Conservation (phyloP, 1,140 invertebrate genomes). For the Zaprionus ornatus region DNA sequence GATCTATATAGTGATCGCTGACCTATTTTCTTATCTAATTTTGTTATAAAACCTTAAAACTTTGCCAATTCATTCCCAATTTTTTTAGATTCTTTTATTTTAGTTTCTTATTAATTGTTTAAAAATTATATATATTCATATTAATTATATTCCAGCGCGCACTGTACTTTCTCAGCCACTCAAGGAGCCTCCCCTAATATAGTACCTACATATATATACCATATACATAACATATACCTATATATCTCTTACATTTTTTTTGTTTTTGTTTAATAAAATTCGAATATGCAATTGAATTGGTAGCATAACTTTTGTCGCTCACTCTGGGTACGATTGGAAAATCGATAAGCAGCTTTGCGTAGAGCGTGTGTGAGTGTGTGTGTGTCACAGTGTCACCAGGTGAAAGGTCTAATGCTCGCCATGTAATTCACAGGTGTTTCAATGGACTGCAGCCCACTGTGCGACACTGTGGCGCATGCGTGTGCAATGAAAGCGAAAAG, state of each 20-base stretch:
- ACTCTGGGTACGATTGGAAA: conserved; percentile 46
- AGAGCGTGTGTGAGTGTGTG: conserved; percentile 23
- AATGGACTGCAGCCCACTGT: conserved; percentile 34
- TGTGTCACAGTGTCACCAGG: conserved; percentile 44
- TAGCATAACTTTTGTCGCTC: conserved; percentile 31
- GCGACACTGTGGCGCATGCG: conserved; percentile 57
- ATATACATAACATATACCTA: neutral
- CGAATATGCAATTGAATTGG: neutral
- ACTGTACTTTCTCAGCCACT: neutral
- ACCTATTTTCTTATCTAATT: too few relatives aligned
- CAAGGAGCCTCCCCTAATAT: conserved; percentile 6
- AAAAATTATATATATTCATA: too few relatives aligned
- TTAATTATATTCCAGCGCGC: neutral
- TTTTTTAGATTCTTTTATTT: too few relatives aligned
- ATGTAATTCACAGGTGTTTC: conserved; percentile 4
- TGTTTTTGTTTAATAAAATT: conserved; percentile 4
- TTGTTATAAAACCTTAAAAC: neutral
- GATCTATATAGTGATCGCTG: too few relatives aligned
- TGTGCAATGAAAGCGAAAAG: conserved; percentile 72
- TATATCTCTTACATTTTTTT: neutral
- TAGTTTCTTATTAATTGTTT: too few relatives aligned
- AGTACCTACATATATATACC: conserved; percentile 2
- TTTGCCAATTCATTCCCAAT: rapidly evolving
- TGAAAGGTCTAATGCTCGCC: too few relatives aligned
- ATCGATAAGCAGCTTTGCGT: conserved; percentile 64